phyloP scores from a whole-genome alignment of 2,797 vertebrate species.

The Girardinus metallicus region DNA sequence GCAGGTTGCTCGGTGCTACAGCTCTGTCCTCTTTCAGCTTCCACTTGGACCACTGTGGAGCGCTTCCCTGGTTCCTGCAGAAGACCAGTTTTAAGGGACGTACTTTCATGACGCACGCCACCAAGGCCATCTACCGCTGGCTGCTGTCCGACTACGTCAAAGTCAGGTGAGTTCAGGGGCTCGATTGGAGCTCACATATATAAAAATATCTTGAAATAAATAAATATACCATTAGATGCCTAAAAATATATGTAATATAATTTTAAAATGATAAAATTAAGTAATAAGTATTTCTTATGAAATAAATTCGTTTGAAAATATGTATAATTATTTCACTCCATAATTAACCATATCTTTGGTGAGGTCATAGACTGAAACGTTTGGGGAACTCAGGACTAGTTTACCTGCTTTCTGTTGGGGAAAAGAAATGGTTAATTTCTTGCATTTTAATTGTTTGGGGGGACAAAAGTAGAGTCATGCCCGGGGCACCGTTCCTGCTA shows the following conservation, averaged over 20 bases:
- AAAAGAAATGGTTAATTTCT: too few species aligned
- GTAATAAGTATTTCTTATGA: too few species aligned
- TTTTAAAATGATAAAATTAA: too few species aligned
- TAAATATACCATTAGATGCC: too few species aligned
- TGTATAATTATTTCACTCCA: too few species aligned
- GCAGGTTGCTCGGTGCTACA: not conserved
- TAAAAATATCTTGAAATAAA: not conserved
- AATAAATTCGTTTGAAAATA: too few species aligned
- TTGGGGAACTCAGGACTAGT: too few species aligned
- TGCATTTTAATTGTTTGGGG: not conserved
- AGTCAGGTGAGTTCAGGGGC: constrained; percentile 57
- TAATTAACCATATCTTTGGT: too few species aligned
- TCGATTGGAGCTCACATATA: too few species aligned
- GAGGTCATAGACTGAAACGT: too few species aligned
- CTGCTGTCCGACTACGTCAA: constrained; percentile 91
- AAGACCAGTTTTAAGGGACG: constrained; percentile 98
- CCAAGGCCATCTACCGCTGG: constrained; percentile 98
- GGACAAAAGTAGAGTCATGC: not conserved
- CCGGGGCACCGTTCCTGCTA: not conserved
- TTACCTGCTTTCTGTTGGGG: too few species aligned
- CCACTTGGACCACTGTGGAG: constrained; percentile 95
- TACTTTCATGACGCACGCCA: constrained; percentile 97
- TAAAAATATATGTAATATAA: too few species aligned
- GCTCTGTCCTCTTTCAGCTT: constrained; percentile 79
- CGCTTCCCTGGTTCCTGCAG: constrained; percentile 96